Evolutionary conservation across 92 coral and sea anemone genomes (phyloP), one percentile per base, ranked within the genome.

Genomic region (Pocillopora grandis): DNA sequence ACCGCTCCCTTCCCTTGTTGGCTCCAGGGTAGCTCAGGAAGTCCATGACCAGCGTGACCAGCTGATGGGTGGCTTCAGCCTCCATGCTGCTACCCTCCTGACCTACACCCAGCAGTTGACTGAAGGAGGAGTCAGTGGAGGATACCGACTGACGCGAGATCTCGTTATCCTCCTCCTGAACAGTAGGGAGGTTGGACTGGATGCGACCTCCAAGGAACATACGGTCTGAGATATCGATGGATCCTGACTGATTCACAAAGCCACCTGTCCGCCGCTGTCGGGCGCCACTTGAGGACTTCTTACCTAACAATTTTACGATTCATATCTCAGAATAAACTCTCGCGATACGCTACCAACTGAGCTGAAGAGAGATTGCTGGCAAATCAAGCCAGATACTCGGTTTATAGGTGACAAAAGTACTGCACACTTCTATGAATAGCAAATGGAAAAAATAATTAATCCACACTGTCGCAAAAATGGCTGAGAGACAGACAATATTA

Each of bases 131-230:
- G 27, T 92, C 93, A 42, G 80, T 81, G 35, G 98, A 88, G 69
- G 80, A 79, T 12, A 66, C 80, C 37, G 92, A 89, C 64, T 87
- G 76, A 7, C 92, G 90, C 12, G 88, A 21, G 59, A 86, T 84
- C 20, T 92, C 94, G 33, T 91, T 87, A n/a, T 87, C 98, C 84
- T 96, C 99, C 70, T 96, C 99, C 77, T 87, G 92, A n/a, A 96
- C 98, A 12, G 98, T 95, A 13, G 99, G 93, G 9, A 96, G 93
- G 62, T 90, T 94, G 66, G 91, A 88, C 87, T 93, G 94, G 62
- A 95, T 84, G 80, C 97, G 89, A 5, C 98, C 99, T 42, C 99
- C 99, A 35, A 94, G 94, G 57, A 96, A 92, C 98, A 96, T 96
- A 66, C 96, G 94, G 87, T 96, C 98, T 1, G 90, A 80, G 36